phyloP scores from a whole-genome alignment of 2,113 vertebrate species.

The Pimephales promelas region DNA sequence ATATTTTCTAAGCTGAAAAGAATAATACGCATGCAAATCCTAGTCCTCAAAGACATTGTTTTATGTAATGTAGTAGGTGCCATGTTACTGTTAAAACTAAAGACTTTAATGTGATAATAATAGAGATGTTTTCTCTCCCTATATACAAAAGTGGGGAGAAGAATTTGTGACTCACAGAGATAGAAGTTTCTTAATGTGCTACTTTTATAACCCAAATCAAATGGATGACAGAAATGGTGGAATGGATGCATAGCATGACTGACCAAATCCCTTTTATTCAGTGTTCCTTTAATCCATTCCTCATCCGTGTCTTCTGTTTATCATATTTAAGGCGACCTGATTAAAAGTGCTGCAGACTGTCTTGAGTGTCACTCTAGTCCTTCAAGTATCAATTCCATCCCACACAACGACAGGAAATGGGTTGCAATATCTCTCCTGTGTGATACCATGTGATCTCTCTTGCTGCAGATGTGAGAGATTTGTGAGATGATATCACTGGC shows the following conservation, averaged over 20 bases:
- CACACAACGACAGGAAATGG: slow-evolving; percentile 43
- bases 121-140: background rate
- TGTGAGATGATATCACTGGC: slow-evolving; percentile 20
- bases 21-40: background rate
- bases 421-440: slow-evolving; percentile 39
- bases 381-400: slow-evolving; percentile 25
- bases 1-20: background rate
- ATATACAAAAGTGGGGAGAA: background rate
- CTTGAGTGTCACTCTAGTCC: slow-evolving; percentile 25
- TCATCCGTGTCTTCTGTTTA: slow-evolving; percentile 33
- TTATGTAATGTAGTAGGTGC: slow-evolving; percentile 16
- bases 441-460: slow-evolving; percentile 58
- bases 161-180: background rate
- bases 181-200: too few species aligned
- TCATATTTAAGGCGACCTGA: slow-evolving; percentile 34
- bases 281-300: slow-evolving; percentile 34
- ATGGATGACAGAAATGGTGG: too few species aligned
- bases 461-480: slow-evolving; percentile 24
- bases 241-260: too few species aligned
- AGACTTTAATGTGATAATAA: slow-evolving; percentile 19
- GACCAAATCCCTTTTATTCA: background rate
- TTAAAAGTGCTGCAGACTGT: slow-evolving; percentile 23
- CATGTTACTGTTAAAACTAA: background rate
- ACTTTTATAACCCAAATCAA: too few species aligned
- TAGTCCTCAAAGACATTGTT: background rate